A percentile compares a stretch with the other conserved stretches of the same genome.
Conservation (phyloP, 2,113 vertebrate genomes). For the Onychorhynchus coronatus region DNA sequence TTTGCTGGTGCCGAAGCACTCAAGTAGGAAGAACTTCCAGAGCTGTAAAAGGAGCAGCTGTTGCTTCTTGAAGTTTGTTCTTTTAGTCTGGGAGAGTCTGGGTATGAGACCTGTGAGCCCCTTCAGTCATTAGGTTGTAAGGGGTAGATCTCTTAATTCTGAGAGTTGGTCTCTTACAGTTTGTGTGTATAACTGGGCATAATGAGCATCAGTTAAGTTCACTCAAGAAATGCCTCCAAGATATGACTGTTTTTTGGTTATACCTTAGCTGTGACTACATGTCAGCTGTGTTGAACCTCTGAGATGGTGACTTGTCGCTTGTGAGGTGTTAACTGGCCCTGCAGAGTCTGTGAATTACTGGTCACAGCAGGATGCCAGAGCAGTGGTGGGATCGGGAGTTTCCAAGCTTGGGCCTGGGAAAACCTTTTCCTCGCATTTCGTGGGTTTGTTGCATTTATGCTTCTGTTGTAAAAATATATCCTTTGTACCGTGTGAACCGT, state of each 20-base stretch:
- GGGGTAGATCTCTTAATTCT: not conserved
- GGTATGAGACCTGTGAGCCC: not conserved
- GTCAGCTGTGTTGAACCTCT: not conserved
- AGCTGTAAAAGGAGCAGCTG: not conserved
- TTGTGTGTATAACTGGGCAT: not conserved
- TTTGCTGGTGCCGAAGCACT: not conserved
- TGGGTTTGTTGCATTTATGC: not conserved
- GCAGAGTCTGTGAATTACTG: not conserved
- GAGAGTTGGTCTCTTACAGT: not conserved
- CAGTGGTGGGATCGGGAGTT: not conserved
- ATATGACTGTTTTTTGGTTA: not conserved
- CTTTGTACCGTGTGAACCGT: rapidly evolving
- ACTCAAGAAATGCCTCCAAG: not conserved
- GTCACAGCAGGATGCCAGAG: not conserved
- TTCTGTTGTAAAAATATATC: not conserved
- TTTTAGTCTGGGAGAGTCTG: not conserved
- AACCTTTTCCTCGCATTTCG: not conserved
- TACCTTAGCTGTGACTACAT: not conserved
- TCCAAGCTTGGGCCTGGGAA: not conserved
- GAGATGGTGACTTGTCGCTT: not conserved
- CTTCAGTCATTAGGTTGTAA: not conserved
- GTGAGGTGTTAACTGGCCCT: not conserved
- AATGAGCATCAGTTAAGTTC: not conserved
- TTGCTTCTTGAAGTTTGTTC: not conserved
- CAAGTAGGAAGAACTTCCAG: not conserved